These are phyloP conservation scores for Paedocypris micromegethes DNA, from an alignment of 2,797 vertebrate species.

Conservation along the genomic window DNA sequence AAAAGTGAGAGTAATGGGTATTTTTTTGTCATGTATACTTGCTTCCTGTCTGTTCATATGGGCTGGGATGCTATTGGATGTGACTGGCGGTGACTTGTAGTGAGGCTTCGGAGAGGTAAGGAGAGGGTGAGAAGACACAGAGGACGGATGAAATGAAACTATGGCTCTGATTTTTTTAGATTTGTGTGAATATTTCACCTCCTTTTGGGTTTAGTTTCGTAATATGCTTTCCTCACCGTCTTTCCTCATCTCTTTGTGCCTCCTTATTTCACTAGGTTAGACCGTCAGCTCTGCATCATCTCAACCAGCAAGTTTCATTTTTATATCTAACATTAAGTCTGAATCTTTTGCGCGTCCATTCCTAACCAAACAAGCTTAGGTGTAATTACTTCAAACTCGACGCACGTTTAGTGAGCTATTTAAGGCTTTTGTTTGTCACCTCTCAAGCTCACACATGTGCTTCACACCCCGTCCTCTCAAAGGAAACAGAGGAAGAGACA, in stretches of 20 bases:
- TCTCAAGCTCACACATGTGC: conserved; percentile 14
- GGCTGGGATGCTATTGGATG: conserved; percentile 55
- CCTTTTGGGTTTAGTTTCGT: neutral
- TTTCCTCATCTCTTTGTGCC: conserved; percentile 1
- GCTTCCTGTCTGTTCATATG: conserved; percentile 36
- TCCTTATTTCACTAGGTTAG: neutral
- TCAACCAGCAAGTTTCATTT: neutral
- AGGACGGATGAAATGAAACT: conserved; percentile 25
- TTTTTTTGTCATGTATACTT: conserved; percentile 52
- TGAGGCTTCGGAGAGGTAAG: conserved; percentile 67
- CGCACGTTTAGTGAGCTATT: neutral
- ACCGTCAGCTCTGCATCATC: neutral
- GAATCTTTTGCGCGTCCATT: too few species aligned
- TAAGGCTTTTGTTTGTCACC: conserved; percentile 1
- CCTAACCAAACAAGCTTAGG: too few species aligned
- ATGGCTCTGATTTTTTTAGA: conserved; percentile 10
- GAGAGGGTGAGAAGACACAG: conserved; percentile 46
- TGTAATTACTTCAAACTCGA: neutral
- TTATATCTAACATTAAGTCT: too few species aligned
- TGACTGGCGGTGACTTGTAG: conserved; percentile 64
- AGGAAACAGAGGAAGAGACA: conserved; percentile 30
- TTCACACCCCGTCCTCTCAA: conserved; percentile 14
- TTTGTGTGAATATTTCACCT: too few species aligned
- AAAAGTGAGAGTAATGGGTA: conserved; percentile 64
- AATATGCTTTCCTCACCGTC: neutral